Conservation (phyloP, 2,113 vertebrate genomes). For the Spea bombifrons region DNA sequence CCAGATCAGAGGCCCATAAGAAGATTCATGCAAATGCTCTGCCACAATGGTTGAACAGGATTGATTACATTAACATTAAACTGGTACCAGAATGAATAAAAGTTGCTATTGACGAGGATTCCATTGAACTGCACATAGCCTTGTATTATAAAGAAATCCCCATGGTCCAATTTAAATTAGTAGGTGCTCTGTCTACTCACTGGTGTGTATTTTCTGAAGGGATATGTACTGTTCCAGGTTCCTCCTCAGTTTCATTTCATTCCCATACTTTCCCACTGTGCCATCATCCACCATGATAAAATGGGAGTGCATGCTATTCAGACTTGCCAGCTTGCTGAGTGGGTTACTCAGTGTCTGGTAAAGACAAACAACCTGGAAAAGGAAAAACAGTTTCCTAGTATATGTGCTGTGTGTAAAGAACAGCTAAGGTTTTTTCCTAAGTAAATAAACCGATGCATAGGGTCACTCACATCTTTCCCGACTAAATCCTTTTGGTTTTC, state of each 20-base stretch:
- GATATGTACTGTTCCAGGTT: constrained; percentile 85
- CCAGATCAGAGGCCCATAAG: no score
- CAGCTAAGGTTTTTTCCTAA: no score
- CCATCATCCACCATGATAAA: constrained; percentile 93
- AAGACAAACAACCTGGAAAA: constrained; percentile 78
- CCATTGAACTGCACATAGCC: no score
- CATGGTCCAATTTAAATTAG: no score
- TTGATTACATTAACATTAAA: no score
- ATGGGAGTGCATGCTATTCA: constrained; percentile 92
- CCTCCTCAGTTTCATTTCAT: constrained; percentile 81
- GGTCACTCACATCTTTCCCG: constrained; percentile 83
- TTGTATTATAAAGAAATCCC: no score
- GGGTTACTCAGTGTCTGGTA: constrained; percentile 89
- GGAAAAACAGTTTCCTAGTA: neutral
- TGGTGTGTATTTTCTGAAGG: constrained; percentile 84
- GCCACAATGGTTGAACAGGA: no score
- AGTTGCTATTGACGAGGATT: no score
- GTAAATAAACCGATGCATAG: no score
- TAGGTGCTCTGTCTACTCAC: constrained; percentile 66
- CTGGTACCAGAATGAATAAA: no score
- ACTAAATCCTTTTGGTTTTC: constrained; percentile 88
- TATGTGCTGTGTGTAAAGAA: neutral
- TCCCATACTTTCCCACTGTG: constrained; percentile 86
- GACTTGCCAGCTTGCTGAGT: constrained; percentile 83
- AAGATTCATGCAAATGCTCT: no score